Percentiles rank a stretch among this genome's conserved stretches.
Evolutionary conservation across 1,140 invertebrate species (phyloP).

Genomic region (Phymorhynchus buccinoides): DNA sequence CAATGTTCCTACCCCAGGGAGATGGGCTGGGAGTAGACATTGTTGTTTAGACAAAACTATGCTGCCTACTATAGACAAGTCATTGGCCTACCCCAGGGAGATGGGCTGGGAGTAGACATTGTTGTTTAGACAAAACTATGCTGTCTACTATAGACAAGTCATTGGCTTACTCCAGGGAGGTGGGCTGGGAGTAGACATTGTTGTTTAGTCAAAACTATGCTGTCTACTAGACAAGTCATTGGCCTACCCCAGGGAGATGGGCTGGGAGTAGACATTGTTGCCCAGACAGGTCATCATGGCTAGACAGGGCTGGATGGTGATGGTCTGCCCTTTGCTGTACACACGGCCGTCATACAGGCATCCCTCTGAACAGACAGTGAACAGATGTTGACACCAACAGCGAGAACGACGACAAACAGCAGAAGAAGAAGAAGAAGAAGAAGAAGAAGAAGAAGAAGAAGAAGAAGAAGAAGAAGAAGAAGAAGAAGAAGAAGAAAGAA

Average conservation of each 20-base stretch:
- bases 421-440: too few species aligned
- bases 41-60: conserved; percentile 46
- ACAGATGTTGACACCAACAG: too few species aligned
- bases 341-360: conserved; percentile 43
- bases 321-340: conserved; percentile 39
- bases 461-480: too few species aligned
- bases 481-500: too few species aligned
- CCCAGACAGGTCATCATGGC: conserved; percentile 46
- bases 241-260: conserved; percentile 39
- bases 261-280: conserved; percentile 38
- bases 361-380: conserved; percentile 38
- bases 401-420: too few species aligned
- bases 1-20: conserved; percentile 45
- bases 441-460: too few species aligned
- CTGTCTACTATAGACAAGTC: too few species aligned
- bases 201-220: conserved; percentile 45
- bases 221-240: too few species aligned
- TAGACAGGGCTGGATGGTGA: conserved; percentile 41
- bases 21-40: conserved; percentile 32
- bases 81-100: conserved; percentile 38
- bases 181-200: conserved; percentile 37
- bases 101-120: conserved; percentile 37
- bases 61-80: too few species aligned
- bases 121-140: conserved; percentile 45
- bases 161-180: conserved; percentile 37